Evolutionary conservation across 2,888 invertebrate genomes (phyloP).

Genomic region (Tetranychus piercei): DNA sequence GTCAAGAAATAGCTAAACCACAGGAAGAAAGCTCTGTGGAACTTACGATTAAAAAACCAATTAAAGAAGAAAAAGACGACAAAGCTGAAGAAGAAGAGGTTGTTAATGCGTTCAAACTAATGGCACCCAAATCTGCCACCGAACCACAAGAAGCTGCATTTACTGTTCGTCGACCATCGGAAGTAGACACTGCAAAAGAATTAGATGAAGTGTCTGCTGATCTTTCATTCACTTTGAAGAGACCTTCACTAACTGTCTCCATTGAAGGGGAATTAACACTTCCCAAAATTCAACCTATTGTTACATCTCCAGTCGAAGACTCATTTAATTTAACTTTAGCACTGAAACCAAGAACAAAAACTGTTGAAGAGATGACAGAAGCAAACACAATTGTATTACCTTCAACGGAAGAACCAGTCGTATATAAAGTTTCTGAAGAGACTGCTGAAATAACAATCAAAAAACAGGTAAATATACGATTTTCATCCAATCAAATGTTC

Average conservation of each 20-base stretch:
- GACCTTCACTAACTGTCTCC: background rate
- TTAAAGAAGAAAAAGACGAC: slow-evolving; percentile 23
- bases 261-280: background rate
- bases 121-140: slow-evolving; percentile 12
- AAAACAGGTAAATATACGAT: slow-evolving; percentile 15
- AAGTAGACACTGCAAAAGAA: slow-evolving; percentile 1
- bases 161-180: background rate
- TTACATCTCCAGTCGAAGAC: background rate
- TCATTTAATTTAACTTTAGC: background rate
- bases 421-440: slow-evolving; percentile 22
- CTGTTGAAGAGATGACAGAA: slow-evolving; percentile 11
- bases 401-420: slow-evolving; percentile 13
- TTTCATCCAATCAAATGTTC: background rate
- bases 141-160: slow-evolving; percentile 14
- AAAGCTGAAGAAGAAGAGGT: slow-evolving; percentile 19
- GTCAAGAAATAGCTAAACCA: slow-evolving; percentile 15
- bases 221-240: background rate
- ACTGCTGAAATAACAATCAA: slow-evolving; percentile 23
- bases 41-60: slow-evolving; percentile 28
- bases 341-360: slow-evolving; percentile 19
- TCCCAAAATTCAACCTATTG: background rate
- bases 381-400: slow-evolving; percentile 17
- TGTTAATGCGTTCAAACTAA: slow-evolving; percentile 22
- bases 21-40: slow-evolving; percentile 22
- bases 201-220: slow-evolving; percentile 5